Conservation (phyloP, 2,888 invertebrate species). For the Agrochola lota region DNA sequence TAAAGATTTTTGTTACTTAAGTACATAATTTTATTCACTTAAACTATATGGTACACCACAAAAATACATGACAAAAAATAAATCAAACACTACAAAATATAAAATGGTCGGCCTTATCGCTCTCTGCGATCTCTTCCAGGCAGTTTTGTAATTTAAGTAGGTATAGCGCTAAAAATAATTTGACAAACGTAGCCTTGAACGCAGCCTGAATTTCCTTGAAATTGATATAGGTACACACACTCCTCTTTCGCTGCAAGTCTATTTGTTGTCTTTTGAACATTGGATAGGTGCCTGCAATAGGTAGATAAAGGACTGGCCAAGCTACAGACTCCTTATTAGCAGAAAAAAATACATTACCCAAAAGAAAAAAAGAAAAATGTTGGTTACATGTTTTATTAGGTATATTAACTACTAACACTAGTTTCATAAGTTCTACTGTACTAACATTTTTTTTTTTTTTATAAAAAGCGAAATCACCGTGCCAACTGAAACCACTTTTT, state of each 20-base stretch:
- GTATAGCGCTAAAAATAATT: not conserved
- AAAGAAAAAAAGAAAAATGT: not conserved
- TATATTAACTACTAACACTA: no score
- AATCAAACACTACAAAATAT: no score
- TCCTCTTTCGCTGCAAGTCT: not conserved
- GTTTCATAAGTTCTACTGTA: no score
- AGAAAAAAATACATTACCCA: not conserved
- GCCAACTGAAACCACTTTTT: slow-evolving; percentile 44
- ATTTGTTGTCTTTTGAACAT: not conserved
- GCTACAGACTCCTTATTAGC: not conserved
- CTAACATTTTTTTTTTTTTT: no score
- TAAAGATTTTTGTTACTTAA: not conserved
- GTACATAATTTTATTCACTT: not conserved
- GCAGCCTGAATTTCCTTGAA: not conserved
- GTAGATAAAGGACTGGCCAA: not conserved
- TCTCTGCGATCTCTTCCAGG: no score
- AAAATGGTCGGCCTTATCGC: no score
- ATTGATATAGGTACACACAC: not conserved
- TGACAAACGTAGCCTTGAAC: not conserved
- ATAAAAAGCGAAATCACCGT: not conserved
- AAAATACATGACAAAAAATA: no score
- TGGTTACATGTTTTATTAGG: not conserved
- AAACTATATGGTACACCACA: no score
- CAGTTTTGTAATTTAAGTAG: not conserved
- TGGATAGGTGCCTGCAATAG: not conserved